These are phyloP conservation scores for Ylistrum balloti DNA, from an alignment of 1,140 invertebrate species.

Conservation along the genomic window DNA sequence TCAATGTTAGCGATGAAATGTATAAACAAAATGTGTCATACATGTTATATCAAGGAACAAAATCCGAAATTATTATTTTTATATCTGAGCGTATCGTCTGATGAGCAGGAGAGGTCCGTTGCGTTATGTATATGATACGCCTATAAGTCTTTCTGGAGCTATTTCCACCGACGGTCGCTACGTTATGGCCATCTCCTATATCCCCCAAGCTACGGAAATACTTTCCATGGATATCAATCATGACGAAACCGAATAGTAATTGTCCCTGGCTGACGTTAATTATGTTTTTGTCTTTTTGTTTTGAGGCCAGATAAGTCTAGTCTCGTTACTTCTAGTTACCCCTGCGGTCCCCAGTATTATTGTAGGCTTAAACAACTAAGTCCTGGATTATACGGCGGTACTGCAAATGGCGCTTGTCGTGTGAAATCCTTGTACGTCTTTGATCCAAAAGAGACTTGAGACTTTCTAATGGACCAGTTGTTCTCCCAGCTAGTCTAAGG, in stretches of 20 bases:
- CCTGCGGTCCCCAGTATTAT: neutral
- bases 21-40: neutral
- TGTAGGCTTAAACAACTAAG: neutral
- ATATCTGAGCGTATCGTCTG: neutral
- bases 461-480: no score
- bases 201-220: neutral
- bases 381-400: neutral
- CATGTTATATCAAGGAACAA: neutral
- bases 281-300: constrained; percentile 23
- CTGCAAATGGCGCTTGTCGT: neutral
- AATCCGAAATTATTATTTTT: neutral
- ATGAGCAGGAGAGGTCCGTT: neutral
- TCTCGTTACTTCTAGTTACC: constrained; percentile 2
- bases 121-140: neutral
- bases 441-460: neutral
- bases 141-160: neutral
- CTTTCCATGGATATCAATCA: constrained; percentile 5
- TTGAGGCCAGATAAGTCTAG: neutral
- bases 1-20: neutral
- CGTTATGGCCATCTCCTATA: constrained; percentile 15
- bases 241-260: neutral
- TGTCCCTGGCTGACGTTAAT: constrained; percentile 23
- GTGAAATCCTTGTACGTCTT: neutral
- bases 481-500: no score
- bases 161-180: neutral